Conservation (phyloP, 2,888 invertebrate species). For the Penaeus monodon region DNA sequence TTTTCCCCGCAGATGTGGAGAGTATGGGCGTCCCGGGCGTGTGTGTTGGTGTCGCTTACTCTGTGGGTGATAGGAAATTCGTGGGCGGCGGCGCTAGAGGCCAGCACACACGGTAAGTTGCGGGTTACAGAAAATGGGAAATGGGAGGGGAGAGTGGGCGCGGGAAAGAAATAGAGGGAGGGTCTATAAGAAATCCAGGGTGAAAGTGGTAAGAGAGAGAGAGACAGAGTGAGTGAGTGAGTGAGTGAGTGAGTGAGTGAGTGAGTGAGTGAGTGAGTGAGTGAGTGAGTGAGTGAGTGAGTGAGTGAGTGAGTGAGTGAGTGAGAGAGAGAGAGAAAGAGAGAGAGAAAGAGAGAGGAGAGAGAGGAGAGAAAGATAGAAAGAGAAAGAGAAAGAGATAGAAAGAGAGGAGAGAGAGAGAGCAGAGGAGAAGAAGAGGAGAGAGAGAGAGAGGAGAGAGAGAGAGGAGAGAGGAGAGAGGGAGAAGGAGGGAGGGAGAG, state of each 20-base stretch:
- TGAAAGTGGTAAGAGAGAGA: background rate
- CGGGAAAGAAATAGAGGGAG: background rate
- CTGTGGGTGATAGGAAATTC: no score
- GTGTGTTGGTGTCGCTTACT: no score
- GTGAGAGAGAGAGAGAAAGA: background rate
- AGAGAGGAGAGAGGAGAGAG: background rate
- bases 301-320: background rate
- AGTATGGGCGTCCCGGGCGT: no score
- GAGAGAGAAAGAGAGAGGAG: background rate
- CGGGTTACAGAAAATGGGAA: background rate
- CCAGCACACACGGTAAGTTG: no score
- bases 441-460: background rate
- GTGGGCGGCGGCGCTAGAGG: no score
- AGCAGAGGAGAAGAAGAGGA: background rate
- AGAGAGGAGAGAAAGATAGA: background rate
- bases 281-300: background rate
- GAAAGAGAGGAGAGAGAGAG: background rate
- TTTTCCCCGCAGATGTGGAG: no score
- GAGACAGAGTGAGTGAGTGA: background rate
- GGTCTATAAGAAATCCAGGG: background rate
- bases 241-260: constrained; percentile 20
- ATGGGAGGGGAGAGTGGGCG: no score
- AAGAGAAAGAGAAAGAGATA: background rate
- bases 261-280: constrained; percentile 29
- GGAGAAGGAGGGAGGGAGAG: background rate